phyloP scores from a whole-genome alignment of 2,113 vertebrate genomes.

The Misgurnus anguillicaudatus region DNA sequence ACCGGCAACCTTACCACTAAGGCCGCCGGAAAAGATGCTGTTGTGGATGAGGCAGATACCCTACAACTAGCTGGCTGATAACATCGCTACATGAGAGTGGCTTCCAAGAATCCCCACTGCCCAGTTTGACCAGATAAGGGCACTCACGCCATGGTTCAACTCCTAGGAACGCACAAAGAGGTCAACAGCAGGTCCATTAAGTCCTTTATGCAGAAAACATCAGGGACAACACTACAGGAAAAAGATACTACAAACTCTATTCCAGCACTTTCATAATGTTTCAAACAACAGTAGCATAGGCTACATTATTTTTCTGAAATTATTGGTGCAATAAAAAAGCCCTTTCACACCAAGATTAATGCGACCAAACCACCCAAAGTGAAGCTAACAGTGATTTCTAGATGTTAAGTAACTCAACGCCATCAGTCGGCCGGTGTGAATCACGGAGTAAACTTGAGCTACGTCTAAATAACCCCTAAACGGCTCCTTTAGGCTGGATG shows the following conservation, averaged over 20 bases:
- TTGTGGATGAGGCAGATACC: slow-evolving; percentile 17
- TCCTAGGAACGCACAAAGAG: slow-evolving; percentile 70
- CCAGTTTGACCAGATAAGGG: slow-evolving; percentile 77
- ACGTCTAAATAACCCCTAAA: slow-evolving; percentile 61
- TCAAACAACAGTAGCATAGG: background rate
- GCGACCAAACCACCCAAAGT: too few relatives aligned
- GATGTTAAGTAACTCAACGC: slow-evolving; percentile 60
- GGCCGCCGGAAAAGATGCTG: background rate
- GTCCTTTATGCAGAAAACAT: slow-evolving; percentile 59
- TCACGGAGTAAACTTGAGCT: slow-evolving; percentile 58
- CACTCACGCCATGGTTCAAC: slow-evolving; percentile 70
- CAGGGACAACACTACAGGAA: slow-evolving; percentile 54
- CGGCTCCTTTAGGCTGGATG: slow-evolving; percentile 58
- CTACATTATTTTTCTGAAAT: too few relatives aligned
- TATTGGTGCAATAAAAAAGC: too few relatives aligned
- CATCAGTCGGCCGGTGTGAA: slow-evolving; percentile 59
- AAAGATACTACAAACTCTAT: slow-evolving; percentile 23
- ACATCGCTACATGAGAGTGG: slow-evolving; percentile 72
- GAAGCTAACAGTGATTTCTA: slow-evolving; percentile 25
- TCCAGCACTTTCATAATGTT: background rate
- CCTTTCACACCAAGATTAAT: too few relatives aligned
- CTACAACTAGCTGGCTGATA: slow-evolving; percentile 73
- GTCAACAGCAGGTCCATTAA: slow-evolving; percentile 69
- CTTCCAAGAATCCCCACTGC: slow-evolving; percentile 75
- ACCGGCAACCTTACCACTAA: too few relatives aligned